Percentiles rank a stretch among this genome's conserved stretches.
phyloP scores from a whole-genome alignment of 2,113 vertebrate species.

The Eurypyga helias region DNA sequence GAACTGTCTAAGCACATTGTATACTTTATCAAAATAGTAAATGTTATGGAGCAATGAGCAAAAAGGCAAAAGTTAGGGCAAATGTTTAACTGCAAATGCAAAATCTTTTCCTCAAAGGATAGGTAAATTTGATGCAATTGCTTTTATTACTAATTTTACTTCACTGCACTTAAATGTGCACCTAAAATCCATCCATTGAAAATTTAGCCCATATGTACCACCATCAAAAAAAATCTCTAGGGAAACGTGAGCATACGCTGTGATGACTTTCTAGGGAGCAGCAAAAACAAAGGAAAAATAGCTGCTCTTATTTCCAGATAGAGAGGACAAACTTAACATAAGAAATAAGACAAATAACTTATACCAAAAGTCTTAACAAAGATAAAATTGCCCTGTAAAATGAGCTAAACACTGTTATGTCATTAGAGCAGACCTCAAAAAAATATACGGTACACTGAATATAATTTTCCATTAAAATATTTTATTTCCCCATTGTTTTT shows the following conservation, averaged over 20 bases:
- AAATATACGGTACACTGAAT: neutral
- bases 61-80: neutral
- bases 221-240: neutral
- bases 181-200: neutral
- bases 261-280: constrained; percentile 12
- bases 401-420: neutral
- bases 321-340: neutral
- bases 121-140: constrained; percentile 18
- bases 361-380: neutral
- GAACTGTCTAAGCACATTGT: neutral
- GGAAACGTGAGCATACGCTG: neutral
- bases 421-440: neutral
- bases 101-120: constrained; percentile 8
- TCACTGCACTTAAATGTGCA: neutral
- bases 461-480: neutral
- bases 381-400: neutral
- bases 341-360: neutral
- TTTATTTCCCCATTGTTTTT: neutral
- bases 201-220: neutral
- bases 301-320: neutral
- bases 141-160: neutral
- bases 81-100: neutral
- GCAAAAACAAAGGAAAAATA: neutral
- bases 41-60: neutral
- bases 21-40: neutral